Conservation (phyloP, 2,113 vertebrate genomes). For the Atrichornis clamosus region DNA sequence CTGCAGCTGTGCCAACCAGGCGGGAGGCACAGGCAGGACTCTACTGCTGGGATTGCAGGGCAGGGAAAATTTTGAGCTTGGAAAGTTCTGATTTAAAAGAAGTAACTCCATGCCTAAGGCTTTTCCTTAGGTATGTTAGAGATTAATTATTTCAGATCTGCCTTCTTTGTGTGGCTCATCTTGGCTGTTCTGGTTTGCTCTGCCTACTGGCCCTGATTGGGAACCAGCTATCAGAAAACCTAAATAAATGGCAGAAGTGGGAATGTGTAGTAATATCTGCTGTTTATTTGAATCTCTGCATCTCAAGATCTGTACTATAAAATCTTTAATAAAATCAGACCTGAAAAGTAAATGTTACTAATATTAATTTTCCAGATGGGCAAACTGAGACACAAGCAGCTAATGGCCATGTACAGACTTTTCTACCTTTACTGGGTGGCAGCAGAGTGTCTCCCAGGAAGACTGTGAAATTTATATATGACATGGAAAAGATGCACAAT, state of each 20-base stretch:
- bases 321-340: background rate
- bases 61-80: background rate
- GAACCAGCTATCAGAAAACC: background rate
- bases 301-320: background rate
- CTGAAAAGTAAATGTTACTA: background rate
- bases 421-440: background rate
- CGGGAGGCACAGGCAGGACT: background rate
- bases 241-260: background rate
- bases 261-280: background rate
- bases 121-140: background rate
- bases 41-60: background rate
- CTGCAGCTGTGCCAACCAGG: rapidly evolving
- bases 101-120: background rate
- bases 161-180: background rate
- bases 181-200: background rate
- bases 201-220: background rate
- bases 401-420: rapidly evolving
- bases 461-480: background rate
- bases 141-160: background rate
- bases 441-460: background rate
- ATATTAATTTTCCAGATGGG: background rate
- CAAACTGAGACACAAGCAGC: background rate
- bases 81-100: background rate
- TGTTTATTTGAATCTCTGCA: background rate
- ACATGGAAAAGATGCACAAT: background rate